Percentiles rank a stretch among this genome's conserved stretches.
These are phyloP conservation scores for Anadara kagoshimensis DNA, from an alignment of 1,140 invertebrate species.

Conservation along the genomic window DNA sequence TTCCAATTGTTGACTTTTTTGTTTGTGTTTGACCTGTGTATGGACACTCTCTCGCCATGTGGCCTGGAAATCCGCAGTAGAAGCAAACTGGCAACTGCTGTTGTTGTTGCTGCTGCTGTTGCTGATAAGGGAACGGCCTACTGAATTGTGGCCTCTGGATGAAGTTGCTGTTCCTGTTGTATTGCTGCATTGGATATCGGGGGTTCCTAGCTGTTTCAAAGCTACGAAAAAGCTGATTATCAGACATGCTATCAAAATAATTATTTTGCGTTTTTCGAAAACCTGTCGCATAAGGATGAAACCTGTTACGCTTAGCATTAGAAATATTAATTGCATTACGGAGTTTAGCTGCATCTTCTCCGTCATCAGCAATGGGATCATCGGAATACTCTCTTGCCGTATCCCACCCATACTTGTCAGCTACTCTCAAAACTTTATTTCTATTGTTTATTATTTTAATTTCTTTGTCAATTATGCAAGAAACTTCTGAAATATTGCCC, in stretches of 20 bases:
- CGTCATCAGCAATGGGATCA: conserved; percentile 20
- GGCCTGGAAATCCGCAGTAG: conserved; percentile 21
- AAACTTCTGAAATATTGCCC: neutral
- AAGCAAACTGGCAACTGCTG: neutral
- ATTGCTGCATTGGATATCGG: neutral
- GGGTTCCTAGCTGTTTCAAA: too few relatives aligned
- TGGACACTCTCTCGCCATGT: conserved; percentile 14
- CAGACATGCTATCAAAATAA: too few relatives aligned
- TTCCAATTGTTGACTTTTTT: neutral
- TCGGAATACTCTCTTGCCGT: conserved; percentile 22
- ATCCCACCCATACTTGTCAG: conserved; percentile 31
- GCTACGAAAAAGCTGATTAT: too few relatives aligned
- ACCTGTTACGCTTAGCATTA: too few relatives aligned
- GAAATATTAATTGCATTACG: conserved; percentile 12
- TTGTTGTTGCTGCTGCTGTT: neutral
- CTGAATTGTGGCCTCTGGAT: neutral
- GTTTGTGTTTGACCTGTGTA: neutral
- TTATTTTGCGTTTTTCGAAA: too few relatives aligned
- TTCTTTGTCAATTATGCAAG: conserved; percentile 1
- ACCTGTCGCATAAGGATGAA: too few relatives aligned
- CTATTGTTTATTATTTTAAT: conserved; percentile 13
- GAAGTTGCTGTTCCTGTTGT: neutral
- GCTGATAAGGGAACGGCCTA: too few relatives aligned
- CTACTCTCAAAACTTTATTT: conserved; percentile 26
- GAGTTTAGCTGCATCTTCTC: conserved; percentile 17